A percentile compares a stretch with the other conserved stretches of the same genome.
These are phyloP conservation scores for Drosophila merina DNA, from an alignment of 2,888 invertebrate species.

Conservation along the genomic window DNA sequence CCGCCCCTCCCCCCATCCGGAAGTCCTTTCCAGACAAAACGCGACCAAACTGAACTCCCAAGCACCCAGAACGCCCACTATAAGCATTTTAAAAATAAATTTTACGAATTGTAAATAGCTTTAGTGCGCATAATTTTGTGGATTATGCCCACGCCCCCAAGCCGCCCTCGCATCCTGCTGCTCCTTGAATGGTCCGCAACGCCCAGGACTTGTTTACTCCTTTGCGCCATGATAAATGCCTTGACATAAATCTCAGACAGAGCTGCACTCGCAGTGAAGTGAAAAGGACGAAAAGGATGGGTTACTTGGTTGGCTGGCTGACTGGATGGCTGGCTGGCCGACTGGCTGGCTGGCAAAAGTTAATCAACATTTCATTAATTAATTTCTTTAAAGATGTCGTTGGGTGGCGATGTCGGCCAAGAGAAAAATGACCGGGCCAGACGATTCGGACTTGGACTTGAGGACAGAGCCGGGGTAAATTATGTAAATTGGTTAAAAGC, in stretches of 20 bases:
- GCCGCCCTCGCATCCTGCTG: constrained; percentile 10
- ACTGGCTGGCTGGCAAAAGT: constrained; percentile 74
- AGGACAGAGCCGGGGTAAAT: constrained; percentile 60
- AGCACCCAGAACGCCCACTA: constrained; percentile 21
- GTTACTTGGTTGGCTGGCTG: constrained; percentile 2
- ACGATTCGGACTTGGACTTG: constrained; percentile 24
- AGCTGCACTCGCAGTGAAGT: constrained; percentile 13
- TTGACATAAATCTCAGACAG: constrained; percentile 75
- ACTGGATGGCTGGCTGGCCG: constrained; percentile 53
- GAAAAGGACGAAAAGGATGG: constrained; percentile 5
- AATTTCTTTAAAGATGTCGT: constrained; percentile 77
- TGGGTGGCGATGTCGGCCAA: constrained; percentile 36
- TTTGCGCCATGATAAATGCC: constrained; percentile 74
- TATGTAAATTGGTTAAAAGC: constrained; percentile 83
- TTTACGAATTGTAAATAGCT: constrained; percentile 74
- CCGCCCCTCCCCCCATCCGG: constrained; percentile 4
- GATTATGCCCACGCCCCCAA: constrained; percentile 70
- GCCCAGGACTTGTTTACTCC: constrained; percentile 71
- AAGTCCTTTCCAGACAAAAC: constrained; percentile 16
- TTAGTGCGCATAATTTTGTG: constrained; percentile 76
- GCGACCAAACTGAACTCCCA: neutral
- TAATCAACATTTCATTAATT: constrained; percentile 83
- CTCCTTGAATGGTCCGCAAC: constrained; percentile 30
- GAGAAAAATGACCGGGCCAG: constrained; percentile 46
- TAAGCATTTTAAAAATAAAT: constrained; percentile 63